Conservation (phyloP, 2,797 vertebrate species). For the Sebastes cheni region DNA sequence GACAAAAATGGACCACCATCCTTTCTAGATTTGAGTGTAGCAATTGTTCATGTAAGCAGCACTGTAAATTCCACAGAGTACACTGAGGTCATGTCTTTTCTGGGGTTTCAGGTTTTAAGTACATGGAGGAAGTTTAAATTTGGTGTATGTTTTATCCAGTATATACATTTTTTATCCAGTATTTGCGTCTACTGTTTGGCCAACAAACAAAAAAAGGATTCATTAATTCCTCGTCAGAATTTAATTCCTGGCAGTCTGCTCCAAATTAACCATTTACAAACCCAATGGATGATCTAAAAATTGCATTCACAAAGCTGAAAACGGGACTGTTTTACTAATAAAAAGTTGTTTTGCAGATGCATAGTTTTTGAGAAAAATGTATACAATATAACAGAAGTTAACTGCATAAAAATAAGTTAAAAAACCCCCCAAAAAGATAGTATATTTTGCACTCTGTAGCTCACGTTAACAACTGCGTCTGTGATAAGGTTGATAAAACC, state of each 20-base stretch:
- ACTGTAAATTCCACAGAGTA: neutral
- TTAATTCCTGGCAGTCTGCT: neutral
- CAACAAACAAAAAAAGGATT: neutral
- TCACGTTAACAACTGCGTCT: neutral
- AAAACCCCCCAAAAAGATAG: accelerated
- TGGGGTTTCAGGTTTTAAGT: neutral
- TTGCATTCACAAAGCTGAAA: neutral
- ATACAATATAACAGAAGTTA: neutral
- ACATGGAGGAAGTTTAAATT: neutral
- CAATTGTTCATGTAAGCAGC: neutral
- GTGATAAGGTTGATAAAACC: neutral
- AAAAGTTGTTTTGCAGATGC: neutral
- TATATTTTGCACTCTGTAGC: neutral
- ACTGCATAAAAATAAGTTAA: neutral
- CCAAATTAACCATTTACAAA: neutral
- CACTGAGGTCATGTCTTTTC: neutral
- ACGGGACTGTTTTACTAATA: neutral
- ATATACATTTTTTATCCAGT: neutral
- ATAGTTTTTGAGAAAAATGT: neutral
- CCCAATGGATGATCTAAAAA: neutral
- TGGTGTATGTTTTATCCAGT: neutral
- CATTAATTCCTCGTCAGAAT: neutral
- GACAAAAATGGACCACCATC: neutral
- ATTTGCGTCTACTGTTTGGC: neutral
- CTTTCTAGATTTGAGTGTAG: neutral